Percentiles rank a stretch among this genome's conserved stretches.
Conservation (phyloP, 2,113 vertebrate genomes). For the Setophaga coronata region DNA sequence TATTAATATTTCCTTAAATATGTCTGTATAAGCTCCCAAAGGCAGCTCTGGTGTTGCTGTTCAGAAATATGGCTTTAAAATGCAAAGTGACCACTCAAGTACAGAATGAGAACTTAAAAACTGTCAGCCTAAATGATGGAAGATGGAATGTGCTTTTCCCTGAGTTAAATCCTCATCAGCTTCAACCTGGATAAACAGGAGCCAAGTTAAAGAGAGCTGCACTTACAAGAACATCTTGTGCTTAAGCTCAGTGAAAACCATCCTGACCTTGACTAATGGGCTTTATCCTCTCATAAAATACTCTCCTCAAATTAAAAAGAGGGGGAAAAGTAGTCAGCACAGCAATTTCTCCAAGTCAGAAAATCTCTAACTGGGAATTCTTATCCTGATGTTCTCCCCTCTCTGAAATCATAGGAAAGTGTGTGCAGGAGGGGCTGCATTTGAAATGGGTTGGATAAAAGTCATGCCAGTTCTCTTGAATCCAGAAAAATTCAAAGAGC, state of each 20-base stretch:
- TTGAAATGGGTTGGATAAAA: background rate
- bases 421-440: background rate
- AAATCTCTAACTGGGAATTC: background rate
- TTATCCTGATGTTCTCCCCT: background rate
- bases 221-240: background rate
- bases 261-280: background rate
- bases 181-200: background rate
- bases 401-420: background rate
- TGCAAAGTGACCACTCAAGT: background rate
- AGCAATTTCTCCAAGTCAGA: background rate
- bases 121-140: background rate
- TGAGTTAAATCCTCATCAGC: background rate
- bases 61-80: background rate
- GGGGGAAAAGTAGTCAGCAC: accelerated
- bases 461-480: background rate
- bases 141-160: background rate
- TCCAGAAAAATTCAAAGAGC: background rate
- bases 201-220: background rate
- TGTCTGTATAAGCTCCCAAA: background rate
- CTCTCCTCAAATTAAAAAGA: background rate
- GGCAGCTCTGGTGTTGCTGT: background rate
- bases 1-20: background rate
- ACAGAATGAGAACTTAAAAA: background rate
- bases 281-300: background rate
- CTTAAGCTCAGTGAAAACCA: background rate